A percentile compares a stretch with the other conserved stretches of the same genome.
Conservation (phyloP, 1,140 invertebrate genomes). For the Neodiprion virginianus region DNA sequence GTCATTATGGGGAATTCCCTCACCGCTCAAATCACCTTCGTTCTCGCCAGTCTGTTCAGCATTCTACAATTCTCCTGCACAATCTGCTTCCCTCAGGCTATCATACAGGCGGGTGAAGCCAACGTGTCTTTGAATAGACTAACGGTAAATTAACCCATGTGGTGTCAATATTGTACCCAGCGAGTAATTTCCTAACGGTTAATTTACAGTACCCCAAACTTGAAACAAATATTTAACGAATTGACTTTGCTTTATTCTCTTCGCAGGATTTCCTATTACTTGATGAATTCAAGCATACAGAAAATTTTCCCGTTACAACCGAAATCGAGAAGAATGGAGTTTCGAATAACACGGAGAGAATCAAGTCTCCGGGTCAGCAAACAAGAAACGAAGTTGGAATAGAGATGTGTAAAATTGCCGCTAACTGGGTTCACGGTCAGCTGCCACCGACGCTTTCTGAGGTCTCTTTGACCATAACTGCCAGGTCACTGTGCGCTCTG, state of each 20-base stretch:
- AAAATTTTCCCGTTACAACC: neutral
- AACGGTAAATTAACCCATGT: conserved; percentile 34
- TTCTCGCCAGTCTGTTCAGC: conserved; percentile 74
- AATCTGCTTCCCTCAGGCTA: conserved; percentile 75
- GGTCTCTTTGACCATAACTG: conserved; percentile 69
- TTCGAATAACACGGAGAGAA: neutral
- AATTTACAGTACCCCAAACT: neutral
- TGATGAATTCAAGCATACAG: conserved; percentile 62
- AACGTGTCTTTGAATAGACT: conserved; percentile 71
- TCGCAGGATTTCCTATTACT: conserved; percentile 69
- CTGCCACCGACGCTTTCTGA: conserved; percentile 64
- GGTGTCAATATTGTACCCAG: neutral
- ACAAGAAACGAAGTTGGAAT: conserved; percentile 20
- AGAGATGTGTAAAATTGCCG: conserved; percentile 42
- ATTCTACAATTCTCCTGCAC: conserved; percentile 69
- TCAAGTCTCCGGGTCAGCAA: neutral
- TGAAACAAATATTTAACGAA: neutral
- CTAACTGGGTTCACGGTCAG: conserved; percentile 50
- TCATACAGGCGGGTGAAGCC: conserved; percentile 71
- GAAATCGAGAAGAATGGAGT: conserved; percentile 3
- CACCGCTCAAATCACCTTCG: conserved; percentile 69
- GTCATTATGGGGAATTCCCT: conserved; percentile 71
- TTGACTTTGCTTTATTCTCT: neutral
- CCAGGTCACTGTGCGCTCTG: conserved; percentile 74
- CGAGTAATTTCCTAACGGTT: conserved; percentile 12